These are phyloP conservation scores for Catocala sponsa DNA, from an alignment of 2,888 invertebrate species.

Conservation along the genomic window DNA sequence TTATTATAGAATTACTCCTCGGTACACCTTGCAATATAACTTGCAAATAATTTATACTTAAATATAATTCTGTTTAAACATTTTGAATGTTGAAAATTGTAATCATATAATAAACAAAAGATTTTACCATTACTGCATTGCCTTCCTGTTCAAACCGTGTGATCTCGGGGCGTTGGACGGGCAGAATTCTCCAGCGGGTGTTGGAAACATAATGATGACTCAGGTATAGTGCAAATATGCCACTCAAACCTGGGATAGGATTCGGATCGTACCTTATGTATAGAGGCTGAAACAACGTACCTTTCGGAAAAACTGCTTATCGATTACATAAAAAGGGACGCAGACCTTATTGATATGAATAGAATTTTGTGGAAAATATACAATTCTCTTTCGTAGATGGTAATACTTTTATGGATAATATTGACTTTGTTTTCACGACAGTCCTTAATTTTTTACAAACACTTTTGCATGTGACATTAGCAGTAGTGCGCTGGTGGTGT, in stretches of 20 bases:
- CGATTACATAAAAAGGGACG: constrained; percentile 34
- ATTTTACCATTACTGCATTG: constrained; percentile 62
- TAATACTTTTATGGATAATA: too few species aligned
- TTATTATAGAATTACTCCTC: constrained; percentile 10
- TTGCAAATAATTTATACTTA: not conserved
- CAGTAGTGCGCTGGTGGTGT: too few species aligned
- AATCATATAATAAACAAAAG: not conserved
- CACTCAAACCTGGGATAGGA: constrained; percentile 77
- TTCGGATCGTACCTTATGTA: constrained; percentile 81
- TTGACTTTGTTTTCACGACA: too few species aligned
- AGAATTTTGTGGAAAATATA: constrained; percentile 47
- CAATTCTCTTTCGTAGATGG: constrained; percentile 32
- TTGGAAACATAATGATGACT: constrained; percentile 80
- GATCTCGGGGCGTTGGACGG: constrained; percentile 66
- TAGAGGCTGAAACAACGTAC: constrained; percentile 73
- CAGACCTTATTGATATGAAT: constrained; percentile 58
- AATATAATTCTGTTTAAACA: not conserved
- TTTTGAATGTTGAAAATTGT: not conserved
- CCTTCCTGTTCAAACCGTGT: constrained; percentile 82
- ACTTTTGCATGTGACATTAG: too few species aligned
- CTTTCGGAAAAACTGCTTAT: constrained; percentile 24
- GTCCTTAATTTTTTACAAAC: too few species aligned
- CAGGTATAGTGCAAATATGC: constrained; percentile 75
- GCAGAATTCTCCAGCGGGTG: constrained; percentile 80
- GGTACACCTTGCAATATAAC: constrained; percentile 1